Percentiles rank a stretch among this genome's conserved stretches.
phyloP scores from a whole-genome alignment of 2,888 invertebrate genomes.

The Andrena flavipes region DNA sequence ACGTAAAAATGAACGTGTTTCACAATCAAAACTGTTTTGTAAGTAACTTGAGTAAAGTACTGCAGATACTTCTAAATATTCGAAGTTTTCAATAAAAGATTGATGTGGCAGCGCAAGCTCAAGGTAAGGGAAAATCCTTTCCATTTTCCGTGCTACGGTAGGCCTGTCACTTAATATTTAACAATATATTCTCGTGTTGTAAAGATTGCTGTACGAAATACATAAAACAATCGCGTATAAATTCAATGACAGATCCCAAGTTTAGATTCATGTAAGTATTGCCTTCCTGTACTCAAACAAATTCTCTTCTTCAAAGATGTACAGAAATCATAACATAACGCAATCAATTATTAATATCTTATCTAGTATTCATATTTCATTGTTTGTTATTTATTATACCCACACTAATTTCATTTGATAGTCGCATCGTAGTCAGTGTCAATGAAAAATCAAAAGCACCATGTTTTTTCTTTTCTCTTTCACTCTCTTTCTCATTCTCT shows the following conservation, averaged over 20 bases:
- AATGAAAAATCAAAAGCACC: conserved; percentile 61
- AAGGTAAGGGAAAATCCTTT: conserved; percentile 26
- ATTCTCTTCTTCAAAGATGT: conserved; percentile 14
- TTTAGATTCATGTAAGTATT: conserved; percentile 33
- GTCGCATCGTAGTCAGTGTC: conserved; percentile 19
- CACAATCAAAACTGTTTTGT: conserved; percentile 24
- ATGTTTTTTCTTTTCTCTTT: conserved; percentile 15
- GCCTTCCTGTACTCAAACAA: conserved; percentile 47
- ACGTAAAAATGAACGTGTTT: conserved; percentile 35
- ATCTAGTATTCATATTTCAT: conserved; percentile 26
- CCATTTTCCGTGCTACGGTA: conserved; percentile 25
- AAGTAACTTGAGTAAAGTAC: conserved; percentile 34
- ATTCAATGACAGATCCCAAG: conserved; percentile 31
- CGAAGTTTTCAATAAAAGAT: conserved; percentile 34
- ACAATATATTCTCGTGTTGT: conserved; percentile 14
- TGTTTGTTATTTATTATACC: conserved; percentile 35
- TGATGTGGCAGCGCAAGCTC: conserved; percentile 37
- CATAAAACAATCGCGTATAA: conserved; percentile 31
- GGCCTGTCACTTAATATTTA: conserved; percentile 48
- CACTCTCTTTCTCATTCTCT: conserved; percentile 12
- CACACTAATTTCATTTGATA: conserved; percentile 30
- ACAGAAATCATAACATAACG: conserved; percentile 24
- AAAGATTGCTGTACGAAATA: conserved; percentile 17
- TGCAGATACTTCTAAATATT: conserved; percentile 33
- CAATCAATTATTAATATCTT: conserved; percentile 20